These are phyloP conservation scores for Malurus elegans DNA, from an alignment of 2,113 vertebrate genomes.

Conservation along the genomic window DNA sequence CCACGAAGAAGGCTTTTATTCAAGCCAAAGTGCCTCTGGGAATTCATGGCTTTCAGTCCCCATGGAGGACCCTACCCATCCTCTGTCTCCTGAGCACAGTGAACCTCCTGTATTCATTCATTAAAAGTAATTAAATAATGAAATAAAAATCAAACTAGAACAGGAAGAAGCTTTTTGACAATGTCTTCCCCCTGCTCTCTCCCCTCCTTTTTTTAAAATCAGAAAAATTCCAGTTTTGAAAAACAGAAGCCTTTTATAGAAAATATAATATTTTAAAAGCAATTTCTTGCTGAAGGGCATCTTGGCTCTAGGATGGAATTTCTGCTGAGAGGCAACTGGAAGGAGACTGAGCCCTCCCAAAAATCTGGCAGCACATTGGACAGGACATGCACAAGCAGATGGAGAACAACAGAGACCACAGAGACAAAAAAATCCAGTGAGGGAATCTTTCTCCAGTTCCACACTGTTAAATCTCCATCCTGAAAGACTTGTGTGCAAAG, in stretches of 20 bases:
- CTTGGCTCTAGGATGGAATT: not conserved
- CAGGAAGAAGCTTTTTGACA: not conserved
- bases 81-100: not conserved
- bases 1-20: not conserved
- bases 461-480: not conserved
- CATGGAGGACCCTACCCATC: not conserved
- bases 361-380: not conserved
- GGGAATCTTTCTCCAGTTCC: not conserved
- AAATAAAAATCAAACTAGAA: not conserved
- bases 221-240: not conserved
- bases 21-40: not conserved
- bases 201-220: accelerated
- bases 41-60: not conserved
- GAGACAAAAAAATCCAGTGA: accelerated
- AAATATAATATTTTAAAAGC: not conserved
- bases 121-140: not conserved
- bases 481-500: not conserved
- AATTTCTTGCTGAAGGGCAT: not conserved
- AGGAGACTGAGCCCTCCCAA: not conserved
- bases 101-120: conserved; percentile 23
- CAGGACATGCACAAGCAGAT: not conserved
- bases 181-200: no score
- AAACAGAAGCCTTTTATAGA: not conserved
- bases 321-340: not conserved
- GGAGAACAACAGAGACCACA: not conserved